Base-by-base conservation (phyloP, 2,797 vertebrate genomes). In the Dromococcyx pavoninus region DNA sequence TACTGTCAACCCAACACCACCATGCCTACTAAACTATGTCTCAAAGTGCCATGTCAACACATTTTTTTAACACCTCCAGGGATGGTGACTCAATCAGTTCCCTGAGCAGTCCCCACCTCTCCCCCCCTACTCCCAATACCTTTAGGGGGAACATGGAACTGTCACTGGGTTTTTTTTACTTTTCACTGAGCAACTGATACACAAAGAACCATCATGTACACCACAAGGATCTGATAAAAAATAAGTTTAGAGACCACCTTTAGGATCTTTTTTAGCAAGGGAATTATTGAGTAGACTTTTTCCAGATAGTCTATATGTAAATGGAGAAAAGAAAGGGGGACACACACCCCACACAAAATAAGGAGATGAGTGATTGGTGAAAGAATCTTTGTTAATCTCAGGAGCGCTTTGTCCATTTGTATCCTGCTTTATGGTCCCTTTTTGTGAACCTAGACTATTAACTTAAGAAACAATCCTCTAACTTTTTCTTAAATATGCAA, bases 251-350 rank as follows among this genome's bases (percentile, higher is more conserved):
- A 69, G 33, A 61, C 8, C 9, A 44, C 8, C 4, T 73, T 72
- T 43, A 19, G 5, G 37, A 82, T 67, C 39, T 46, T 93, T 75
- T 50, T 9, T 61, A 48, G 25, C 2, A 1, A 62, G 19, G 32
- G 5, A 5, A 2, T 50, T 66, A 54, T 17, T 69, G 14, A 77
- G 25, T 16, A 35, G 67, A 41, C 44, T 21, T 87, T 87, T 71
- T 72, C 17, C 15, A 71, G n/a, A 10, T 44, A 28, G 7, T 37
- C 21, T 13, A 3, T 48, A 12, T 44, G 25, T 54, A 53, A 72
- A 53, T 25, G 11, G 18, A 16, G 8, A 50, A 46, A 73, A 65
- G 13, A 16, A 57, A 0, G 1, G 1, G 3, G 2, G 5, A 9
- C 1, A 1, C 22, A 48, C 46, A 48, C 46, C 48, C 46, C 46